phyloP scores from a whole-genome alignment of 2,113 vertebrate genomes.

The Sphaerodactylus townsendi region DNA sequence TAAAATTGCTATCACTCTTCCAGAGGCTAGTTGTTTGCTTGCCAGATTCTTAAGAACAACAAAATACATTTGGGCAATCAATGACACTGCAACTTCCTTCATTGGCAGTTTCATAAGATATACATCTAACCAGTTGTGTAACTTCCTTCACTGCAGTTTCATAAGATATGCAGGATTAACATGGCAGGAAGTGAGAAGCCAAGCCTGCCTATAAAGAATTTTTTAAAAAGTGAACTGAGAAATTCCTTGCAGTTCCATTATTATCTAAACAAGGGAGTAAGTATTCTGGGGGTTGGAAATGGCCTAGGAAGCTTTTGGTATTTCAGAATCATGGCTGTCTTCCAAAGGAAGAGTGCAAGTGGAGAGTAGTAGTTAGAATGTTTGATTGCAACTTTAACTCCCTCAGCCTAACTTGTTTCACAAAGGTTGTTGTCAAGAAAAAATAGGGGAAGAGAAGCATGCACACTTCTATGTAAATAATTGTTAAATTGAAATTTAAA shows the following conservation, averaged over 20 bases:
- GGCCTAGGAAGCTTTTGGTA: not conserved
- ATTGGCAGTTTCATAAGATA: too few species aligned
- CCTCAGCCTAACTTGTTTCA: too few species aligned
- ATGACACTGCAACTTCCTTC: not conserved
- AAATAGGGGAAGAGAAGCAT: too few species aligned
- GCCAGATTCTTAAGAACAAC: not conserved
- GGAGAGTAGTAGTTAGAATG: too few species aligned
- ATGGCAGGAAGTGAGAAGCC: not conserved
- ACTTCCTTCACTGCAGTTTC: conserved; percentile 12
- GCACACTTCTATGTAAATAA: too few species aligned
- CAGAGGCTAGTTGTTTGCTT: not conserved
- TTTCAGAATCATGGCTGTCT: not conserved
- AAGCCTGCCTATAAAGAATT: not conserved
- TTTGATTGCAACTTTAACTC: too few species aligned
- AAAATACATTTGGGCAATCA: not conserved
- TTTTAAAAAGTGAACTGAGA: not conserved
- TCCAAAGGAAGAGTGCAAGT: not conserved
- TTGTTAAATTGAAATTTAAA: too few species aligned
- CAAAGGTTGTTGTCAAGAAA: too few species aligned
- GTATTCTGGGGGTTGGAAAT: not conserved
- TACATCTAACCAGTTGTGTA: not conserved
- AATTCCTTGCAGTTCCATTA: not conserved
- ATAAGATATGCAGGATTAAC: conserved; percentile 1
- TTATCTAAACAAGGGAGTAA: not conserved
- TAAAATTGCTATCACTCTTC: not conserved